Evolutionary conservation across 1,140 invertebrate species (phyloP), one percentile per base, ranked within the genome.

Genomic region (Drosophila tristis): DNA sequence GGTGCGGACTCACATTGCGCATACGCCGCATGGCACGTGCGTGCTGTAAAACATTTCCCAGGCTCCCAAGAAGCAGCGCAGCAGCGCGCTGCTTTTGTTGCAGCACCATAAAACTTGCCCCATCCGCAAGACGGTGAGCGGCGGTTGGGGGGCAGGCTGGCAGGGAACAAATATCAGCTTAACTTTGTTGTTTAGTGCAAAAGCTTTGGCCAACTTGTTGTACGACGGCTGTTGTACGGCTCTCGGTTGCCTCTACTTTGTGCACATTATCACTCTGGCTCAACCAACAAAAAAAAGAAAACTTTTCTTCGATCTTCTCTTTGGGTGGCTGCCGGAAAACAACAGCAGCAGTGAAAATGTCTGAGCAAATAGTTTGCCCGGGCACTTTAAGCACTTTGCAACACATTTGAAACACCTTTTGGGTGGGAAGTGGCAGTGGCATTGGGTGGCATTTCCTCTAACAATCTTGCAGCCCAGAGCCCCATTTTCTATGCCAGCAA

Each of bases 141-240:
- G 16, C 16, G 16, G 16, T 16, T 1, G 16, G 16, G 16, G 16
- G 16, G 16, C 16, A 16, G 16, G 0, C 1, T 0, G 2, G 5
- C 11, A 39, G 64, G 48, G 13, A 62, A 51, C 23, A 70, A 70
- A 70, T 56, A 70, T 56, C 72, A 68, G 74, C 82, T 89, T 87
- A 87, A 87, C 82, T 86, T 89, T 86, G 81, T 86, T 86, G 81
- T 87, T 87, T 86, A 87, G 81, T 86, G 81, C 87, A 86, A 86
- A 86, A 86, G 81, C 78, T 80, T 79, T 79, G 61, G 23, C 3
- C 61, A 74, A 76, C 64, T 74, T 56, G 50, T 48, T 78, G 25
- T 62, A 39, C 11, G 35, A 39, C 11, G 35, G 35, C 3, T 50
- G 45, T 66, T 66, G 59, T 50, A 23, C 15, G 54, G 50, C 45